Percentiles rank a stretch among this genome's conserved stretches.
phyloP scores from a whole-genome alignment of 2,888 invertebrate genomes.

The Peribatodes rhomboidaria region DNA sequence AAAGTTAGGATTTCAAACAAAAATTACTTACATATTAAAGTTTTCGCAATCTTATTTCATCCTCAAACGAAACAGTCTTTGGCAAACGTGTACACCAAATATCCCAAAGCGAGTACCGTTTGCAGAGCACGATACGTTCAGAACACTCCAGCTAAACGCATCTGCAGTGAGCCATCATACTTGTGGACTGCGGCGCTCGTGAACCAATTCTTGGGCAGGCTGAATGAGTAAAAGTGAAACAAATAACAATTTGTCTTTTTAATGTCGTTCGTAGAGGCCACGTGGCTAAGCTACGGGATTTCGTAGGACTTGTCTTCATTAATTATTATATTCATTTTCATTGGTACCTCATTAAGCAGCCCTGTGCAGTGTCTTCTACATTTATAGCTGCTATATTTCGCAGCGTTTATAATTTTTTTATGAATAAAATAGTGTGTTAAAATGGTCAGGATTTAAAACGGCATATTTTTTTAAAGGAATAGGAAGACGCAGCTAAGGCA shows the following conservation, averaged over 20 bases:
- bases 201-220: conserved; percentile 66
- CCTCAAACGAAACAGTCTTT: conserved; percentile 1
- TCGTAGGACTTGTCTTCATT: background rate
- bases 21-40: background rate
- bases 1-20: too few species aligned
- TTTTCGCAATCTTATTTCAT: too few species aligned
- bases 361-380: too few species aligned
- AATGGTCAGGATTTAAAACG: too few species aligned
- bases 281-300: background rate
- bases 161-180: conserved; percentile 73
- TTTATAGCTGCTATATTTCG: too few species aligned
- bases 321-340: too few species aligned
- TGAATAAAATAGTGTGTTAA: too few species aligned
- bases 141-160: conserved; percentile 64
- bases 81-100: conserved; percentile 18
- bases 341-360: too few species aligned
- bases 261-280: background rate
- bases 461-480: too few species aligned
- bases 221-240: background rate
- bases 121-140: conserved; percentile 16
- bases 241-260: background rate
- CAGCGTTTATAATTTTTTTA: too few species aligned
- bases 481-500: too few species aligned
- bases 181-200: conserved; percentile 49
- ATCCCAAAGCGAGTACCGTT: conserved; percentile 21